Base-by-base conservation (phyloP, 2,113 vertebrate genomes). In the Pipa parva region DNA sequence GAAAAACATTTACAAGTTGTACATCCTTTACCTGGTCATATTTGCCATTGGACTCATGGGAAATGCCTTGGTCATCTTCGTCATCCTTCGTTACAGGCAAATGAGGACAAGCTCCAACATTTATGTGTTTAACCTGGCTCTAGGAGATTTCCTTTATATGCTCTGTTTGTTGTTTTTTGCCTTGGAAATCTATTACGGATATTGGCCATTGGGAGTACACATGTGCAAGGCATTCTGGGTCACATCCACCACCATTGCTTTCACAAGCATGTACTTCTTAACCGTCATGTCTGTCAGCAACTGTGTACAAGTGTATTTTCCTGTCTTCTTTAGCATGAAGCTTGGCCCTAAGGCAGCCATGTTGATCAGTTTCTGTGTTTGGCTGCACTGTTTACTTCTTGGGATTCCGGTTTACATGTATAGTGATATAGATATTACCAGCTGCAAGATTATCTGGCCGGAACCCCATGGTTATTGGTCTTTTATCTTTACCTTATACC, bases 81-180 rank as follows among this genome's bases (percentile, higher is more conserved):
- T 70, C 17, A 21, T 70, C 11, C 9, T 70, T 4, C 20, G 57
- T 3, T 54, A 27, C 24, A 52, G 26, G 39, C 36, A 61, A 13
- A 70, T 70, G 66, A 45, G 66, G 66, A 61, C 48, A 17, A 28
- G 26, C 15, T 24, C 20, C 48, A 61, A 70, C 15, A 29, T 70
- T 33, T 70, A 61, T 13, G n/a, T 70, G 29, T 70, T 61, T 33
- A 54, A 21, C 18, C n/a, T 70, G 33, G 66, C 48, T 31, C 27
- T 70, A 9, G 66, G 66, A 24, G 66, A 70, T 49, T 15, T 61
- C 11, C 1, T 70, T 24, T 24, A 61, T 17, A 70, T 70, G 66
- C 6, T 70, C 13, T 54, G 57, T 9, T 45, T 70, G 36, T 20
- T 60, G 33, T 18, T 27, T 20, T 51, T 70, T 54, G 57, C 58